A percentile compares a stretch with the other conserved stretches of the same genome.
Evolutionary conservation across 2,113 vertebrate genomes (phyloP).

Genomic region (Lanius collurio): DNA sequence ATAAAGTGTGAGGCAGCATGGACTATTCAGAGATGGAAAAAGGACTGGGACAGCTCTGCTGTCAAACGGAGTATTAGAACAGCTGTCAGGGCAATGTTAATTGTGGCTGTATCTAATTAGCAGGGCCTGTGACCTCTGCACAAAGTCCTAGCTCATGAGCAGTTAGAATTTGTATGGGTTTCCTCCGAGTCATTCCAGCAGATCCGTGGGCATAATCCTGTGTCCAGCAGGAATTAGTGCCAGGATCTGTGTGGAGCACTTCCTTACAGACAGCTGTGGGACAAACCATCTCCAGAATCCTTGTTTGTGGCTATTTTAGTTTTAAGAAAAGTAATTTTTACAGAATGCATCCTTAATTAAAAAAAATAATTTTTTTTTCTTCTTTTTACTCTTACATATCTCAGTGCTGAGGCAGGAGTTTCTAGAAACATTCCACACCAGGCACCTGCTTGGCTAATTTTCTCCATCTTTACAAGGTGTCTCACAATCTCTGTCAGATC

Average conservation of each 20-base stretch:
- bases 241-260: background rate
- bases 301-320: background rate
- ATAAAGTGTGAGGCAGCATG: background rate
- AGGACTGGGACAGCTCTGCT: background rate
- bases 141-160: background rate
- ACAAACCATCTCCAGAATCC: background rate
- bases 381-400: background rate
- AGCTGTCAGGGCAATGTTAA: background rate
- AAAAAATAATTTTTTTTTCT: background rate
- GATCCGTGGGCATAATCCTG: background rate
- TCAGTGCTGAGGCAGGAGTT: background rate
- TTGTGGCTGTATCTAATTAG: background rate
- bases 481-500: conserved; percentile 19
- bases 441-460: conserved; percentile 14
- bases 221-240: background rate
- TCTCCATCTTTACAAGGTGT: conserved; percentile 37
- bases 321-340: background rate
- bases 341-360: background rate
- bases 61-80: background rate
- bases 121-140: background rate
- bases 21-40: background rate
- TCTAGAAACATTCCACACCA: background rate
- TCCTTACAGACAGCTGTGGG: background rate
- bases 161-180: background rate
- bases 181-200: background rate